A percentile compares a stretch with the other conserved stretches of the same genome.
phyloP scores from a whole-genome alignment of 2,888 invertebrate genomes.

The Cyclophora punctaria region DNA sequence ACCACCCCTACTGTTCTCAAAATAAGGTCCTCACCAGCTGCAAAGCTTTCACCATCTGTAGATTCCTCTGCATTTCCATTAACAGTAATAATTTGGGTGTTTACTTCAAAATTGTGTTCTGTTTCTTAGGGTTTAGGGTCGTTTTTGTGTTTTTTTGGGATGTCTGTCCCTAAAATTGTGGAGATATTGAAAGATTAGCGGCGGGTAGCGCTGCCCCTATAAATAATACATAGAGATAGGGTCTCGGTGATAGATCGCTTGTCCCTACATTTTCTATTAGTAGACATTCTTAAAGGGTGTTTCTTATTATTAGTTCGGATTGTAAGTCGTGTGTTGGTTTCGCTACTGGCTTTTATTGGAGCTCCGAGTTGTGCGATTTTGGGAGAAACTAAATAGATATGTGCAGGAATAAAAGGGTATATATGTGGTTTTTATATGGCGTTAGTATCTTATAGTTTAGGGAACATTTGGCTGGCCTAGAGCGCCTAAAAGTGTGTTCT shows the following conservation, averaged over 20 bases:
- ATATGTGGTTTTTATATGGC: too few relatives aligned
- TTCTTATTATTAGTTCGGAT: conserved; percentile 58
- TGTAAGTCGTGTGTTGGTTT: conserved; percentile 24
- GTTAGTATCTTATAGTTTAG: too few relatives aligned
- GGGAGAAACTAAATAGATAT: too few relatives aligned
- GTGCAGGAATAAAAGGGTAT: too few relatives aligned
- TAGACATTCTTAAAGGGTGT: conserved; percentile 71
- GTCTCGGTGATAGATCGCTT: conserved; percentile 66
- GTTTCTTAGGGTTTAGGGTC: conserved; percentile 28
- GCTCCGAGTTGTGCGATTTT: too few relatives aligned
- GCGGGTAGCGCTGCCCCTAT: conserved; percentile 66
- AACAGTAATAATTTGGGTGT: conserved; percentile 22
- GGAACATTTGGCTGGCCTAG: too few relatives aligned
- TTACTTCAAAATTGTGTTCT: conserved; percentile 32
- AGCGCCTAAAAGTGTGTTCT: too few relatives aligned
- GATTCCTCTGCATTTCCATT: conserved; percentile 38
- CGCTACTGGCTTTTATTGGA: too few relatives aligned
- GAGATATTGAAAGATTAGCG: conserved; percentile 75
- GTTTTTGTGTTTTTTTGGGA: conserved; percentile 18
- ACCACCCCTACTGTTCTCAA: conserved; percentile 22
- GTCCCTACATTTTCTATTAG: conserved; percentile 73
- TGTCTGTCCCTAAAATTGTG: conserved; percentile 65
- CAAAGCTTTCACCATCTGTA: conserved; percentile 31
- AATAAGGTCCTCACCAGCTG: conserved; percentile 26
- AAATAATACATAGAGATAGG: conserved; percentile 71